Evolutionary conservation across 2,797 vertebrate genomes (phyloP), one percentile per base, ranked within the genome.

Genomic region (Lerista edwardsae): DNA sequence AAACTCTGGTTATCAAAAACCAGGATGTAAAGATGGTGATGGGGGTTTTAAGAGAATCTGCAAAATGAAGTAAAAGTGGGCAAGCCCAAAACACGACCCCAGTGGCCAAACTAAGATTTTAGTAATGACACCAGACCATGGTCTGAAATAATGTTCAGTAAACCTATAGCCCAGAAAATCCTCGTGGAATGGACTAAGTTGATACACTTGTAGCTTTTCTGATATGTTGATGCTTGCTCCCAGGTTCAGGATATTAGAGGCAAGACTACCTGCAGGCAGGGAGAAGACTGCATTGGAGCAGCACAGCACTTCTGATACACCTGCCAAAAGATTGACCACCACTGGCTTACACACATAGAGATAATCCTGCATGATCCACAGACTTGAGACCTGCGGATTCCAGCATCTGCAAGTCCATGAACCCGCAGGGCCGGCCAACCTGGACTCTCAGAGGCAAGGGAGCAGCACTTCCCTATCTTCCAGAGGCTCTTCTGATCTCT

Each of bases 321-420:
- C 51, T 55, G 41, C 15, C 27, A 69, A 44, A 77, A 69, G 36
- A 27, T 71, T 39, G 68, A 25, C 27, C 25, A 55, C 51, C 57
- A 67, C 62, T 25, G 36, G 8, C 17, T 12, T 65, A 65, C 36
- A 29, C 29, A 36, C 55, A 85, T 23, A 86, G 61, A 92, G 82
- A 91, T 36, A n/a, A n/a, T n/a, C n/a, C n/a, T n/a, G n/a, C n/a
- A n/a, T n/a, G n/a, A n/a, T n/a, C n/a, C n/a, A n/a, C n/a, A n/a
- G n/a, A n/a, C n/a, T n/a, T n/a, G n/a, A n/a, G n/a, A n/a, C n/a
- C n/a, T n/a, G n/a, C n/a, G n/a, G n/a, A n/a, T n/a, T n/a, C n/a
- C n/a, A n/a, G n/a, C n/a, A n/a, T n/a, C n/a, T n/a, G n/a, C n/a
- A n/a, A n/a, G n/a, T n/a, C n/a, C n/a, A n/a, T n/a, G n/a, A n/a